Evolutionary conservation across 2,797 vertebrate genomes (phyloP).

Genomic region (Peromyscus melanophrys): DNA sequence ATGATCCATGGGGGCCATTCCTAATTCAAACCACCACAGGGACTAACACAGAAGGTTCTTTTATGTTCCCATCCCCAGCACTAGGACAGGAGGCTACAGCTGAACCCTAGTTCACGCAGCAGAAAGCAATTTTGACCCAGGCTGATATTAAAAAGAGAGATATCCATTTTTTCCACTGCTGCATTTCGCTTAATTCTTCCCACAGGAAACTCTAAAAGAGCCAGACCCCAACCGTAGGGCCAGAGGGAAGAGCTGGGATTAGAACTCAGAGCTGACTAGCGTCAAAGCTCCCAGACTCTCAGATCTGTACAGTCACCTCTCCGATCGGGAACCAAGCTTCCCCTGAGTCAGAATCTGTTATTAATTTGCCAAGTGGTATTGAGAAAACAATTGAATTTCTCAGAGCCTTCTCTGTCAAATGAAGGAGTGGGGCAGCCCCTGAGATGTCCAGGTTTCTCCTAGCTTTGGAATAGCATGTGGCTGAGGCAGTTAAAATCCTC

Average conservation of each 20-base stretch:
- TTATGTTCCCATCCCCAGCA: fast-evolving
- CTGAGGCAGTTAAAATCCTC: slow-evolving; percentile 15
- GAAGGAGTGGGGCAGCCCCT: neutral
- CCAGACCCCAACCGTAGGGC: neutral
- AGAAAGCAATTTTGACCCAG: neutral
- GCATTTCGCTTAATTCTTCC: neutral
- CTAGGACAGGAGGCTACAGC: neutral
- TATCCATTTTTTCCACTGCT: neutral
- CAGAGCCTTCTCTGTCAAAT: neutral
- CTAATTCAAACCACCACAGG: neutral
- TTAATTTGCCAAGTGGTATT: neutral
- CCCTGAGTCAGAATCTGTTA: neutral
- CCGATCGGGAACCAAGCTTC: neutral
- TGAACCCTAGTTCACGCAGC: too few species aligned
- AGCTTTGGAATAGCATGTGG: neutral
- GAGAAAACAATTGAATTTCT: slow-evolving; percentile 53
- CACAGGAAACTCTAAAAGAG: neutral
- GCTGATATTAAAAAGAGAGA: neutral
- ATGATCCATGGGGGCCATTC: neutral
- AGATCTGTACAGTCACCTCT: neutral
- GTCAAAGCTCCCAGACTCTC: neutral
- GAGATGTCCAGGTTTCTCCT: neutral
- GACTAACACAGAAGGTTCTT: neutral
- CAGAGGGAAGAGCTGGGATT: neutral
- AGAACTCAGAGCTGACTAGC: neutral